Evolutionary conservation across 2,888 invertebrate genomes (phyloP).

Genomic region (Mechanitis messenoides): DNA sequence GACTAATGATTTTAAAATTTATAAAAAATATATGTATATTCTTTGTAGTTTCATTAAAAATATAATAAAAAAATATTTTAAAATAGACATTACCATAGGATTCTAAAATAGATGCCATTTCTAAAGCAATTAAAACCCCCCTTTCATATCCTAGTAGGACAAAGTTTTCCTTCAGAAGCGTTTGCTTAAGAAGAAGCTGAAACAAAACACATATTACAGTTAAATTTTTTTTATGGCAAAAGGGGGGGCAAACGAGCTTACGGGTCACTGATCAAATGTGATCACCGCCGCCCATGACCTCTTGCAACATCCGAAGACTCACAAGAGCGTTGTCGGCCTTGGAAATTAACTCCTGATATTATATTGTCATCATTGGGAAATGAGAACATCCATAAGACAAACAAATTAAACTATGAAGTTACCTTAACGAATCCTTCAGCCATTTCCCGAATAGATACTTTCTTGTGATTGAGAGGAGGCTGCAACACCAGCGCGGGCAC

Average conservation of each 20-base stretch:
- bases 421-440: conserved; percentile 43
- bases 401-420: too few relatives aligned
- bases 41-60: neutral
- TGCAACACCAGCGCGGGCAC: conserved; percentile 42
- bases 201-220: conserved; percentile 14
- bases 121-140: conserved; percentile 39
- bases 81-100: conserved; percentile 32
- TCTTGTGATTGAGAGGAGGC: conserved; percentile 19
- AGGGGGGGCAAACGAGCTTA: too few relatives aligned
- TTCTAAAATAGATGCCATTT: conserved; percentile 42
- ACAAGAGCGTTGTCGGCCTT: too few relatives aligned
- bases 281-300: too few relatives aligned
- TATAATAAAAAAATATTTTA: neutral
- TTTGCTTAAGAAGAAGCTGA: conserved; percentile 34
- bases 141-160: conserved; percentile 42
- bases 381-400: too few relatives aligned
- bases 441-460: conserved; percentile 33
- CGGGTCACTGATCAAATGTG: too few relatives aligned
- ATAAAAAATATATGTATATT: too few relatives aligned
- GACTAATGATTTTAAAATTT: too few relatives aligned
- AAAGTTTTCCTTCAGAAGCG: conserved; percentile 31
- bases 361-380: too few relatives aligned
- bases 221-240: neutral
- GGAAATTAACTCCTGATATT: too few relatives aligned
- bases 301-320: too few relatives aligned